Evolutionary conservation across 2,797 vertebrate genomes (phyloP).

Genomic region (Sebastes miniatus): DNA sequence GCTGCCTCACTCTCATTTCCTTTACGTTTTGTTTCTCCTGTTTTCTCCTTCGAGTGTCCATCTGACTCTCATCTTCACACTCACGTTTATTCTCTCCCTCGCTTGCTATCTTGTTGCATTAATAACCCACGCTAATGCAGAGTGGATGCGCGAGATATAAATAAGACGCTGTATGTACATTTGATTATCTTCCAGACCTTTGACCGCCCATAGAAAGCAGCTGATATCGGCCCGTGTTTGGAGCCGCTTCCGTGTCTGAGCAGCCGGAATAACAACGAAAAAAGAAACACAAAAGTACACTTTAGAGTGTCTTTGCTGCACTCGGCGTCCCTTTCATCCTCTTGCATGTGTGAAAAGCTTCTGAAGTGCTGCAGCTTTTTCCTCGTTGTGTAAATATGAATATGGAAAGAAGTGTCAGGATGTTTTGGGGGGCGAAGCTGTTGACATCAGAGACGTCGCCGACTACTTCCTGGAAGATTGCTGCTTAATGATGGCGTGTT

Average conservation of each 20-base stretch:
- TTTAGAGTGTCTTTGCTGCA: constrained; percentile 24
- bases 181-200: constrained; percentile 52
- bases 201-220: constrained; percentile 32
- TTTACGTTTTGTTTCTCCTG: constrained; percentile 15
- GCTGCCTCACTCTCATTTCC: background rate
- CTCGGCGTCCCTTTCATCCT: constrained; percentile 47
- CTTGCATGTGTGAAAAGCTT: constrained; percentile 38
- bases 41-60: constrained; percentile 1
- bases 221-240: background rate
- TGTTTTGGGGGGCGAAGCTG: constrained; percentile 46
- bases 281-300: constrained; percentile 36
- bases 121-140: constrained; percentile 61
- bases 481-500: constrained; percentile 46
- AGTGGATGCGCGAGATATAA: constrained; percentile 24
- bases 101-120: constrained; percentile 18
- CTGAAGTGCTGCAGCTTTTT: constrained; percentile 38
- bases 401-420: constrained; percentile 54
- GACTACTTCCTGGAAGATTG: constrained; percentile 43
- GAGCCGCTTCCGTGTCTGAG: constrained; percentile 8
- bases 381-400: constrained; percentile 54
- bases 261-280: constrained; percentile 22
- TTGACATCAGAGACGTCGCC: constrained; percentile 55
- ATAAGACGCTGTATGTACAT: constrained; percentile 50
- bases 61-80: constrained; percentile 12
- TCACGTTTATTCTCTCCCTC: constrained; percentile 19